Evolutionary conservation across 1,140 invertebrate species (phyloP), one percentile per base, ranked within the genome.

Genomic region (Drosophila equinoxialis): DNA sequence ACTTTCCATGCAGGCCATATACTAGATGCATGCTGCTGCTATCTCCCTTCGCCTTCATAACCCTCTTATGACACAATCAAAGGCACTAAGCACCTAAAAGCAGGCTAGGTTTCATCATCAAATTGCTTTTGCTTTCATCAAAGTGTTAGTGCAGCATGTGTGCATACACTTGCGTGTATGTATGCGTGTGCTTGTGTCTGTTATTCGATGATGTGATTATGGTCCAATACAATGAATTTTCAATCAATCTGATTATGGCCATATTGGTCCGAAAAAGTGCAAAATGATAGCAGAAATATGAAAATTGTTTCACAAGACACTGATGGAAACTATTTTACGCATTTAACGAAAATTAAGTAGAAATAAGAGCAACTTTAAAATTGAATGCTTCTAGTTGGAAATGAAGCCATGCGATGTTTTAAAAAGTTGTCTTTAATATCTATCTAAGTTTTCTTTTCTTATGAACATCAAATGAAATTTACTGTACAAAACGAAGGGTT

Each of bases 121-220:
- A 68, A 75, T 75, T 68, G 48, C 64, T 59, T 75, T 68, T 26
- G 63, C 57, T 60, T 67, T 55, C 23, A 54, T 59, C 68, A 68
- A 71, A 73, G 68, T 60, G 37, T 13, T 64, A n/a, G 30, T 39
- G 60, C 39, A 20, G 30, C 55, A 33, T 57, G 26, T 33, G 30
- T 23, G 7, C 13, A 33, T 57, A n/a, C 30, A 5, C 8, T 39
- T 39, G 30, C 11, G 35, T 58, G 10, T 33, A 10, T 14, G 1
- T 57, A 26, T 57, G 55, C 35, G 30, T 55, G 35, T 17, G 20
- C 33, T 13, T 39, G 33, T 55, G 33, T 37, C 26, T 57, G 42
- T 35, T 20, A 33, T 20, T 41, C 33, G 48, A 76, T 76, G 65
- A 76, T 60, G 65, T 69, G 72, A 64, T 69, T 69, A 76, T 76